Base-by-base conservation (phyloP, 2,888 invertebrate species). In the Seira ritae region DNA sequence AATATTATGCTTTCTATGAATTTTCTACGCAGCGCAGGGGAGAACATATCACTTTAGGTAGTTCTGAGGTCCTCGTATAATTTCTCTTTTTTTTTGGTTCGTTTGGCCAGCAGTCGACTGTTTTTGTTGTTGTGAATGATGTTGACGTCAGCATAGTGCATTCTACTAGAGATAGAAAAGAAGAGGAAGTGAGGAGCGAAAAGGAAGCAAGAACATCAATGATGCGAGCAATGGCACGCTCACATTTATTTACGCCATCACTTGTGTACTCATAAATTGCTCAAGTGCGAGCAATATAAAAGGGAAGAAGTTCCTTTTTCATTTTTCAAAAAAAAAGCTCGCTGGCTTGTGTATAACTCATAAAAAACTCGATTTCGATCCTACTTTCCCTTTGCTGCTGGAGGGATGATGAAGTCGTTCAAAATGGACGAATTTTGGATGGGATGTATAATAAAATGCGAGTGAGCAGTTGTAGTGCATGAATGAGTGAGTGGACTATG, bases 181-280 rank as follows among this genome's bases (percentile, higher is more conserved):
- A 15, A 50, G 50, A 50, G 15, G 31, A 12, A 50, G 19, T 17
- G 6, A 17, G 19, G 60, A 60, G 42, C 12, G 19, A 71, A 42
- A 70, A 76, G 37, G 24, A 75, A 24, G 20, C 24, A 24, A 24
- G 72, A 83, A 72, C 78, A 83, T 83, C 83, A 83, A 83, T 83
- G 83, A 83, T 83, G 72, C 77, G 73, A 83, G 83, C 31, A 73
- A 74, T 73, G 78, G 78, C 77, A 78, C 78, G 78, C 83, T 83
- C 83, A 78, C 83, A 83, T 83, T 83, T 78, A 83, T 83, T 78
- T 83, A 78, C 73, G 62, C 83, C 83, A 78, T 82, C 60, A 73
- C 82, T 82, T 82, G 72, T 72, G 62, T 82, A 82, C 42, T 78
- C 78, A 65, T 83, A 78, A 83, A 78, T 83, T 83, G 73, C 65